Base-by-base conservation (phyloP, 1,140 invertebrate genomes). In the Samia ricini region DNA sequence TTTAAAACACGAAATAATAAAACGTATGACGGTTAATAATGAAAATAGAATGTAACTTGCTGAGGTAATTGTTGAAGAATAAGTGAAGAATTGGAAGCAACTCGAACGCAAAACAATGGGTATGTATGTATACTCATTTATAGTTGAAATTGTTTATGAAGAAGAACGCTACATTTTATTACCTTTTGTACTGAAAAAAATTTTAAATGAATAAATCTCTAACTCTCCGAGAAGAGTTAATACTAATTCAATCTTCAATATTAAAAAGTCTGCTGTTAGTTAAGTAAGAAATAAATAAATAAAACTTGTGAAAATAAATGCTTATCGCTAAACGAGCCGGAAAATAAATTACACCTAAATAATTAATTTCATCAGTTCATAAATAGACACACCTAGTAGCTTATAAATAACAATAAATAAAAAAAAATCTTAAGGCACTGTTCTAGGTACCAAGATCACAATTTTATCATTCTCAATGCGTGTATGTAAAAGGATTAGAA, bases 341-440 rank as follows among this genome's bases (percentile, higher is more conserved):
- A 63, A 72, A 83, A 85, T 80, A 85, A 85, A 66, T 84, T 80
- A 85, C 63, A 72, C 69, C 71, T 75, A 85, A 72, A 76, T 77
- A 77, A 63, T 72, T 78, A 77, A 63, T 72, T 78, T 71, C 64
- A 82, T 86, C 82, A 86, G 77, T 77, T 79, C 75, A 81, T 82
- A 84, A 84, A 88, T 86, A 84, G 71, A 79, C 71, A 73, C 75
- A 42, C 33, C 33, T 42, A 42, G 75, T 88, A 87, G 76, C 79
- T 80, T 88, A 89, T 75, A 80, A 76, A 77, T 89, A 86, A 87
- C 77, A 89, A 89, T 87, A 89, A 88, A 89, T 88, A 89, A 88
- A 62, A n/a, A n/a, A 33, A 61, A 86, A 85, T 88, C 77, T 85
- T 87, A 88, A 89, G 87, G 85, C 87, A 88, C 84, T 77, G 78